Conservation (phyloP, 2,113 vertebrate genomes). For the Copsychus sechellarum region DNA sequence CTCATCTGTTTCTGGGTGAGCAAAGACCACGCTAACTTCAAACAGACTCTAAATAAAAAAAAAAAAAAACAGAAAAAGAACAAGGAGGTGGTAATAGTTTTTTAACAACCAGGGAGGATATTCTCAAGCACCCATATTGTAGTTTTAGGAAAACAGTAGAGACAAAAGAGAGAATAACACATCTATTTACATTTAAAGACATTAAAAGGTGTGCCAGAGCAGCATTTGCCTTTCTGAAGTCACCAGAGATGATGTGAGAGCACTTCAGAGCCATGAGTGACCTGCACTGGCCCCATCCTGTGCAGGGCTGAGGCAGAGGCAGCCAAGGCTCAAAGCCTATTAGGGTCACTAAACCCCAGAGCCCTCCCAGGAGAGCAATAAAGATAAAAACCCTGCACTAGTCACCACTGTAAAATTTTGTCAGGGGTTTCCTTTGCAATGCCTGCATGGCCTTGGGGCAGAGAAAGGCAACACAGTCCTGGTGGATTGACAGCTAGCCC, state of each 20-base stretch:
- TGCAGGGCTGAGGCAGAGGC: neutral
- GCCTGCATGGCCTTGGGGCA: conserved; percentile 52
- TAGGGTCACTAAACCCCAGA: conserved; percentile 13
- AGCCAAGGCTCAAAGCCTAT: conserved; percentile 31
- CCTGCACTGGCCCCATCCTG: neutral
- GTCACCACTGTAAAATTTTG: conserved; percentile 9
- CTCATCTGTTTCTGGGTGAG: conserved; percentile 86
- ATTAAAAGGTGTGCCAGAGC: neutral
- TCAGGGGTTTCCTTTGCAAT: conserved; percentile 7
- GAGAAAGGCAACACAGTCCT: conserved; percentile 23
- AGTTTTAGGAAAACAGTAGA: conserved; percentile 24
- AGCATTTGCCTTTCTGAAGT: conserved; percentile 16
- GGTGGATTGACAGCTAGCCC: conserved; percentile 28
- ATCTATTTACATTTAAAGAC: neutral
- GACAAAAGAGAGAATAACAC: neutral
- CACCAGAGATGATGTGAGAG: neutral
- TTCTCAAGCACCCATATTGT: neutral
- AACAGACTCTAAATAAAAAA: conserved; percentile 83
- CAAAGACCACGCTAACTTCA: conserved; percentile 91
- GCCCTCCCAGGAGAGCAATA: neutral
- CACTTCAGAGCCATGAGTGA: neutral
- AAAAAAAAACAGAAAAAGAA: neutral
- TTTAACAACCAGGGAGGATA: conserved; percentile 41
- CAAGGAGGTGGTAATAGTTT: neutral
- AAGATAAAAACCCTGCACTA: conserved; percentile 41